These are phyloP conservation scores for Drosophila engyochracea DNA, from an alignment of 2,888 invertebrate genomes.

Conservation along the genomic window DNA sequence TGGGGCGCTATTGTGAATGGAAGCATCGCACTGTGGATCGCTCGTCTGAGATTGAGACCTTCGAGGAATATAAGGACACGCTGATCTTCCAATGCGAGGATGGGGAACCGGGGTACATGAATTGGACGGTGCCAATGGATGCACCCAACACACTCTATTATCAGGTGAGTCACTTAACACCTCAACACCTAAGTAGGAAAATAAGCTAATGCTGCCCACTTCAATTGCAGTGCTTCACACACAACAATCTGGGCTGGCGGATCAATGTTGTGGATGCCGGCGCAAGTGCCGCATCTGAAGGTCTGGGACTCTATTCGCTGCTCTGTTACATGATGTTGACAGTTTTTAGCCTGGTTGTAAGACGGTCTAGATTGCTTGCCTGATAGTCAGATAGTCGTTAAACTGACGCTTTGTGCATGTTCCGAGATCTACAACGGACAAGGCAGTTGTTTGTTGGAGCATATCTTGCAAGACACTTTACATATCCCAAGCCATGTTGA, in stretches of 20 bases:
- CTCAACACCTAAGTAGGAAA: too few relatives aligned
- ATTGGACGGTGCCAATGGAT: constrained; percentile 94
- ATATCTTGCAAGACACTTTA: constrained; percentile 44
- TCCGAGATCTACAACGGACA: constrained; percentile 22
- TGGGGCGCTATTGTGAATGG: constrained; percentile 95
- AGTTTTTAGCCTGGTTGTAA: constrained; percentile 82
- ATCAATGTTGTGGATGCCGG: constrained; percentile 90
- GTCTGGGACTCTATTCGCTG: constrained; percentile 40
- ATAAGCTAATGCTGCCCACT: not conserved
- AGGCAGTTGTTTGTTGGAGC: constrained; percentile 18
- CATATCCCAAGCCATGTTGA: constrained; percentile 56
- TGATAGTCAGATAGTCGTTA: constrained; percentile 77
- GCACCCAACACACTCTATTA: constrained; percentile 95
- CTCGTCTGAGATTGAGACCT: constrained; percentile 90
- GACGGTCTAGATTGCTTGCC: constrained; percentile 69
- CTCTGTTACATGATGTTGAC: constrained; percentile 69
- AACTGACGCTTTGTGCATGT: constrained; percentile 13
- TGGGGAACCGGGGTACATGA: constrained; percentile 91
- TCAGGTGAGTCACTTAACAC: constrained; percentile 88
- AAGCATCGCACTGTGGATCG: constrained; percentile 92
- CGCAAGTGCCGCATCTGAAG: constrained; percentile 39
- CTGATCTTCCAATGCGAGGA: constrained; percentile 91
- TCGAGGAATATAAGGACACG: constrained; percentile 92
- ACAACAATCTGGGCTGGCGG: constrained; percentile 96
- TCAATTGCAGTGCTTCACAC: constrained; percentile 93